Percentiles rank a stretch among this genome's conserved stretches.
Evolutionary conservation across 1,140 invertebrate genomes (phyloP).

Genomic region (Littorina saxatilis): DNA sequence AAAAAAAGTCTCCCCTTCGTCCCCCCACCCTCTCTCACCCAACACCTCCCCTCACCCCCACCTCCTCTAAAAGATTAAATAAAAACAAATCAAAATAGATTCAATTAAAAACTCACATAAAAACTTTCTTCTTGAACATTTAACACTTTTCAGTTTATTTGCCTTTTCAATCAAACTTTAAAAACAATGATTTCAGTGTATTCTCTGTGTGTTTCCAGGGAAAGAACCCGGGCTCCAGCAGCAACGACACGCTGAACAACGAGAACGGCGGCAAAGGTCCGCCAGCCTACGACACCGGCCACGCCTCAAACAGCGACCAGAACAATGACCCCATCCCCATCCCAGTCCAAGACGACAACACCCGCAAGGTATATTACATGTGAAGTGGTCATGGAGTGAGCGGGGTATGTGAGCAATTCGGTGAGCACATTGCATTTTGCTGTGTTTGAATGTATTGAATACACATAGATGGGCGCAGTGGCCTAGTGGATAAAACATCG

Average conservation of each 20-base stretch:
- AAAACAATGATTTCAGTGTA: neutral
- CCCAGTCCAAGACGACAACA: neutral
- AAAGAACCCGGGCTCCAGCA: constrained; percentile 24
- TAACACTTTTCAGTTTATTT: too few relatives aligned
- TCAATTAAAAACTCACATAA: too few relatives aligned
- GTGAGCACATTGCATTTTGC: too few relatives aligned
- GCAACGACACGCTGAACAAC: constrained; percentile 42
- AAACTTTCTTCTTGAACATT: too few relatives aligned
- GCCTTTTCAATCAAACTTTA: too few relatives aligned
- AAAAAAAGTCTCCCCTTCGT: too few relatives aligned
- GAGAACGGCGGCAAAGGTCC: constrained; percentile 49
- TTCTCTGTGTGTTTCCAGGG: constrained; percentile 1
- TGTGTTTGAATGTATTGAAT: too few relatives aligned
- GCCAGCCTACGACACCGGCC: constrained; percentile 1
- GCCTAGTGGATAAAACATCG: too few relatives aligned
- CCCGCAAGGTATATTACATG: too few relatives aligned
- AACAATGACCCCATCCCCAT: neutral
- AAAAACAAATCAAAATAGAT: neutral
- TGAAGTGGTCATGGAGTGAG: neutral
- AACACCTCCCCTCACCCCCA: neutral
- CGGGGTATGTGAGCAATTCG: neutral
- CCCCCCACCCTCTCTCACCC: neutral
- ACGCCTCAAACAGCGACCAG: neutral
- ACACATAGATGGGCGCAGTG: too few relatives aligned
- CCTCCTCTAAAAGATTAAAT: neutral